A percentile compares a stretch with the other conserved stretches of the same genome.
These are phyloP conservation scores for Cydia fagiglandana DNA, from an alignment of 1,140 invertebrate species.

Conservation along the genomic window DNA sequence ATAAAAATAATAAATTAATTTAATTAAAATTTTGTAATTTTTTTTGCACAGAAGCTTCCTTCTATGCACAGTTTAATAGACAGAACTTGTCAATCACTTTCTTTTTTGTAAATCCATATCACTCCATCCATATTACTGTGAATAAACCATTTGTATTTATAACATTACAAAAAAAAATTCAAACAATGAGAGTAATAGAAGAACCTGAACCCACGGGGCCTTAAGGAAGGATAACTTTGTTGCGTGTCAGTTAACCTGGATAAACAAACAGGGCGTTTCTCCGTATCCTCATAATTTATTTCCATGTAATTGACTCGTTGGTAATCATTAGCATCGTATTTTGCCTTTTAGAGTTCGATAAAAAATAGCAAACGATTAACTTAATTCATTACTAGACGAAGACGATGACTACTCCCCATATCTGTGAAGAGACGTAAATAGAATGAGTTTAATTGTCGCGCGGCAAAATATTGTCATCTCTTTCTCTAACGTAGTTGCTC, in stretches of 20 bases:
- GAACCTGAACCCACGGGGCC: not conserved
- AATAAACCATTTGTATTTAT: too few species aligned
- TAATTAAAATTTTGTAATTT: too few species aligned
- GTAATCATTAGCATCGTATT: constrained; percentile 8
- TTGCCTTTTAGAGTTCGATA: constrained; percentile 6
- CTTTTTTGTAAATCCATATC: too few species aligned
- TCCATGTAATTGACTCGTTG: constrained; percentile 9
- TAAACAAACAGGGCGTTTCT: constrained; percentile 9
- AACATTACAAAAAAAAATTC: too few species aligned
- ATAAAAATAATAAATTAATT: too few species aligned
- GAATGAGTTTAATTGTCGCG: not conserved
- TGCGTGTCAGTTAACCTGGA: not conserved
- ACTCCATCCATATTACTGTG: too few species aligned
- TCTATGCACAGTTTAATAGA: too few species aligned
- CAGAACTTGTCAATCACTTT: too few species aligned
- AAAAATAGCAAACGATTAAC: not conserved
- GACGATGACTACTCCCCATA: too few species aligned
- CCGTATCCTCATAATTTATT: constrained; percentile 3
- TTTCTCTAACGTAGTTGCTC: too few species aligned
- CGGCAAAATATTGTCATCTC: too few species aligned
- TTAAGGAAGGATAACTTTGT: not conserved
- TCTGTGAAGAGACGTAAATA: not conserved
- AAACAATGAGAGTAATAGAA: not conserved
- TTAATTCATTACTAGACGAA: not conserved
- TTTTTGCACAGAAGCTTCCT: too few species aligned